These are phyloP conservation scores for Oryctolagus cuniculus DNA, from an alignment of 2,113 vertebrate genomes.

Conservation along the genomic window DNA sequence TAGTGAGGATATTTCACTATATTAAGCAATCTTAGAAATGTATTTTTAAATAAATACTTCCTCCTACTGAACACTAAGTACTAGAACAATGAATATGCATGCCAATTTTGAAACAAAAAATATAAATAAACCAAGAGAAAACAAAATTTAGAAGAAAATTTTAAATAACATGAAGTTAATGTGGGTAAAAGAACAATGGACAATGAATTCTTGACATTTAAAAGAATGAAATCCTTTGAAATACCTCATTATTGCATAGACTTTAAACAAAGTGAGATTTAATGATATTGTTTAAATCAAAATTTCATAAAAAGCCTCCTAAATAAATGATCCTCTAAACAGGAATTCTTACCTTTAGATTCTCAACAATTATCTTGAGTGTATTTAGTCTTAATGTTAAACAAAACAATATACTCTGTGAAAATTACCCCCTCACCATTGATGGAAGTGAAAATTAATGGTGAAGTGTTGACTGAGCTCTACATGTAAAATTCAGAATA, in stretches of 20 bases:
- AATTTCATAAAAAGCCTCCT: constrained; percentile 2
- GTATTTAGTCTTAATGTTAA: constrained; percentile 50
- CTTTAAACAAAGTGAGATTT: background rate
- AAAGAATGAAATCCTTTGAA: background rate
- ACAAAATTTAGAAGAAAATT: background rate
- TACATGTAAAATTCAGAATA: constrained; percentile 39
- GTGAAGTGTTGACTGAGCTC: constrained; percentile 32
- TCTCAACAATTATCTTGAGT: background rate
- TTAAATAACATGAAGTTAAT: background rate
- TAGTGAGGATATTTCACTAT: background rate
- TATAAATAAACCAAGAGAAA: background rate
- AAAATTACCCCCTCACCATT: constrained; percentile 1
- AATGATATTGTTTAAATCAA: background rate
- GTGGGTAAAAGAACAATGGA: background rate
- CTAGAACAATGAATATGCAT: background rate
- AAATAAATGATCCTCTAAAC: background rate
- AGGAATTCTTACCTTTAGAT: constrained; percentile 2
- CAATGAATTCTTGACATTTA: background rate
- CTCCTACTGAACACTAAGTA: background rate
- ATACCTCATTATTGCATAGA: background rate
- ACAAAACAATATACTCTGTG: background rate
- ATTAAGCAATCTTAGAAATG: background rate
- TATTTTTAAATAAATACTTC: background rate
- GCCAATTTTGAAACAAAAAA: background rate
- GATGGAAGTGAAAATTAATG: constrained; percentile 48